phyloP scores from a whole-genome alignment of 2,113 vertebrate species.

The Lepisosteus osseus region DNA sequence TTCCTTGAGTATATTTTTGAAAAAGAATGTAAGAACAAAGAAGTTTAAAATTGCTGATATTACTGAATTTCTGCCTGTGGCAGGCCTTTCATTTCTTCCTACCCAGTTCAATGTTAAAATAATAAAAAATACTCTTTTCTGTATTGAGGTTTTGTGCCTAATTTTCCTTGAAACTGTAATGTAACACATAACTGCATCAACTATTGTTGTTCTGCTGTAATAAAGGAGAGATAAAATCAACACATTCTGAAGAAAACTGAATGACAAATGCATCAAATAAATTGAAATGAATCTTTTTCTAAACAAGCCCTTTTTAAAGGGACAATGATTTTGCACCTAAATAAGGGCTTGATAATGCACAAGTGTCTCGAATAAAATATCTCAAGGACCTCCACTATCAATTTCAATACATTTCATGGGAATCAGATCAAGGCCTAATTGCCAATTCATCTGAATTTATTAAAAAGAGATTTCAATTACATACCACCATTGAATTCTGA shows the following conservation, averaged over 20 bases:
- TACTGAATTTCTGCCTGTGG: slow-evolving; percentile 55
- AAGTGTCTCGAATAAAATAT: slow-evolving; percentile 77
- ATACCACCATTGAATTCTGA: slow-evolving; percentile 81
- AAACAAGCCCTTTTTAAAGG: slow-evolving; percentile 60
- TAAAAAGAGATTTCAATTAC: slow-evolving; percentile 99
- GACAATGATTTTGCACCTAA: slow-evolving; percentile 44
- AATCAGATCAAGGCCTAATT: slow-evolving; percentile 92
- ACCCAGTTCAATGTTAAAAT: slow-evolving; percentile 5
- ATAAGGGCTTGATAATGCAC: slow-evolving; percentile 53
- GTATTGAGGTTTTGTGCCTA: not conserved
- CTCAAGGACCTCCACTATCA: slow-evolving; percentile 78
- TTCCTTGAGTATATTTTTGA: slow-evolving; percentile 35
- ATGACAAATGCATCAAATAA: slow-evolving; percentile 31
- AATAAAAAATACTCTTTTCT: slow-evolving; percentile 1
- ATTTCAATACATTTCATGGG: slow-evolving; percentile 88
- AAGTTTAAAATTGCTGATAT: slow-evolving; percentile 58
- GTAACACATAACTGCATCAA: not conserved
- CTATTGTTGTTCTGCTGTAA: not conserved
- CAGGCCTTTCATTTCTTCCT: slow-evolving; percentile 34
- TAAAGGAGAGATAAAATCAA: slow-evolving; percentile 25
- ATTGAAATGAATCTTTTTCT: slow-evolving; percentile 50
- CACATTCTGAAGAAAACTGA: slow-evolving; percentile 34
- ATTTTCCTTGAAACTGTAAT: not conserved
- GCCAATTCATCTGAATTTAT: slow-evolving; percentile 98
- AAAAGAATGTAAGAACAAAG: slow-evolving; percentile 57